Percentiles rank a stretch among this genome's conserved stretches.
Evolutionary conservation across 2,113 vertebrate genomes (phyloP).

Genomic region (Centrocercus urophasianus): DNA sequence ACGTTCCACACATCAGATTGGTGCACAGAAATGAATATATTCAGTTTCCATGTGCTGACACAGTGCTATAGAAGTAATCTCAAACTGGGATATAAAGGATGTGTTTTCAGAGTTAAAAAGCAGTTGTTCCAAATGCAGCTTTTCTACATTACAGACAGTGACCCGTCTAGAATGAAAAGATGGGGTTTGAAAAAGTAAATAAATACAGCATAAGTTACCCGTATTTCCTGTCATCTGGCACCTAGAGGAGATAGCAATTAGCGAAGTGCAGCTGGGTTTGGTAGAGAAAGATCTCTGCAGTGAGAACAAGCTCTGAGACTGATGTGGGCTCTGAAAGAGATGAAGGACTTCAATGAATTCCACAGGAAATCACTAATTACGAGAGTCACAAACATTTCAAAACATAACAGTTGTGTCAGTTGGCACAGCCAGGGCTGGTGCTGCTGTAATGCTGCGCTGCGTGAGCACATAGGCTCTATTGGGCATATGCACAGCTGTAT

Average conservation of each 20-base stretch:
- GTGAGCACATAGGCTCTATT: not conserved
- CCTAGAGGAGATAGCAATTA: not conserved
- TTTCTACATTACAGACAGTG: not conserved
- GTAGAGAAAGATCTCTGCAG: not conserved
- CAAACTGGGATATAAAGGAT: not conserved
- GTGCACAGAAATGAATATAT: not conserved
- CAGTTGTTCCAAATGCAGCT: not conserved
- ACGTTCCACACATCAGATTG: not conserved
- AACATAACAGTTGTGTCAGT: not conserved
- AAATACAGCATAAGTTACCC: not conserved
- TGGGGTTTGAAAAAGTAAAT: not conserved
- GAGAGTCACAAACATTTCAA: conserved; percentile 8
- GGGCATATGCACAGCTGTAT: not conserved
- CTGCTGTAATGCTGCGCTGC: not conserved
- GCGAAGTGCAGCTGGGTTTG: not conserved
- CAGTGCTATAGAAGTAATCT: not conserved
- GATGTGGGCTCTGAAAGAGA: not conserved
- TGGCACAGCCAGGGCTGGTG: not conserved
- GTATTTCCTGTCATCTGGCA: not conserved
- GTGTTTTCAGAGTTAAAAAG: not conserved
- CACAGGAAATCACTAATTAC: conserved; percentile 31
- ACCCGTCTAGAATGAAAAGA: not conserved
- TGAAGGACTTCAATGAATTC: conserved; percentile 11
- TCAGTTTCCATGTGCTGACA: not conserved
- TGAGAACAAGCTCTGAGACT: not conserved